Conservation (phyloP, 2,113 vertebrate species). For the Bothrops jararaca region DNA sequence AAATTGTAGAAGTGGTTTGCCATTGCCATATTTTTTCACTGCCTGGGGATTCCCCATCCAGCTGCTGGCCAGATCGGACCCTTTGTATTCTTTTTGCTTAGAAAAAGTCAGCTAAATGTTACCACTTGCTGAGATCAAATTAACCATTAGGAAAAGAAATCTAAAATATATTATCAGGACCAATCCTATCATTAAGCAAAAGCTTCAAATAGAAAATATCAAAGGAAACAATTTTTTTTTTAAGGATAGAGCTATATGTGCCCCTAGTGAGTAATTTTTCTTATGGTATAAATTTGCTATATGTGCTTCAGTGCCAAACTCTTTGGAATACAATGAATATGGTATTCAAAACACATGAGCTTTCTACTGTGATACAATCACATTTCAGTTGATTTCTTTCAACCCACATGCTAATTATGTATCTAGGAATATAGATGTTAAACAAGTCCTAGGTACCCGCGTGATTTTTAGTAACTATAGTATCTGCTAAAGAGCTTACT, state of each 20-base stretch:
- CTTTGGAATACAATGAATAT: not conserved
- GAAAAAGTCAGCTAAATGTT: not conserved
- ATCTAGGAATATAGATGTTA: not conserved
- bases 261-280: not conserved
- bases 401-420: not conserved
- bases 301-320: not conserved
- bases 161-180: not conserved
- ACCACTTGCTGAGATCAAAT: not conserved
- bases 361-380: not conserved
- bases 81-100: not conserved
- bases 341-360: not conserved
- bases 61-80: not conserved
- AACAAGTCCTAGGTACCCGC: not conserved
- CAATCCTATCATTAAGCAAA: not conserved
- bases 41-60: not conserved
- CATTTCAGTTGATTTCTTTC: not conserved
- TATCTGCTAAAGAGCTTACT: not conserved
- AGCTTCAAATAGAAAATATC: not conserved
- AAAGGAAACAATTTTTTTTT: not conserved
- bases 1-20: not conserved
- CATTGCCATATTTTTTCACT: not conserved
- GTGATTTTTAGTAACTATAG: not conserved
- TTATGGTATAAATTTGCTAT: not conserved
- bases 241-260: not conserved
- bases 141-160: not conserved